Base-by-base conservation (phyloP, 2,797 vertebrate genomes). In the Ctenosaura bakeri region DNA sequence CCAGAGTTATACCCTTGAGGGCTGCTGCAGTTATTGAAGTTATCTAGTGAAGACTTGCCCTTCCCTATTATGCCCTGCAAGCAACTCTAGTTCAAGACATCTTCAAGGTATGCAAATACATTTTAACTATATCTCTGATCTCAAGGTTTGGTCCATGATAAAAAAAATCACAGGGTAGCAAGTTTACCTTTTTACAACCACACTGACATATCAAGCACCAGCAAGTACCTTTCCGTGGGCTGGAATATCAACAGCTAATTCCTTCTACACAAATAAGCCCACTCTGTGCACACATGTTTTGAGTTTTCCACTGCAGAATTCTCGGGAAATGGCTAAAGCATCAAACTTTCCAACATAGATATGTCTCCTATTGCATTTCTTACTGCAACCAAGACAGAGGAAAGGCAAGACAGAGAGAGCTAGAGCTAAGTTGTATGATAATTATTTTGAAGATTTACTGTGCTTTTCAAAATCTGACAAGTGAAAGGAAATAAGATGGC, bases 81-180 rank as follows among this genome's bases (percentile, higher is more conserved):
- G 10, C 10, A 10, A 32, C 20, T 26, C 54, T 78, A 87, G 20
- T 50, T 78, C 9, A 38, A 77, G 46, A 66, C 66, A 64, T 69
- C n/a, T 79, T 78, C 24, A 79, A 78, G 62, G 29, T 46, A 85
- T n/a, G 42, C 22, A 89, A 66, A 79, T 85, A 56, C 38, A 22
- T 6, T 85, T 79, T 54, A 85, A 89, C 22, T 89, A 54, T 4
- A 69, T 38, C 56, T 78, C 42, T 89, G 32, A 78, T 16, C 24
- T 89, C 81, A 77, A 35, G 22, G 50, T 52, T 18, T 50, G 59
- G 29, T 64, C 29, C 59, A 54, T 35, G 54, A 69, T n/a, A 78
- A 66, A 13, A 9, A 9, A 78, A 89, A 78, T 35, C 14, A 85
- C 20, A 52, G 50, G 26, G 46, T 22, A 35, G 18, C 12, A 62